These are phyloP conservation scores for Bombus soroeensis DNA, from an alignment of 1,140 invertebrate species.

Conservation along the genomic window DNA sequence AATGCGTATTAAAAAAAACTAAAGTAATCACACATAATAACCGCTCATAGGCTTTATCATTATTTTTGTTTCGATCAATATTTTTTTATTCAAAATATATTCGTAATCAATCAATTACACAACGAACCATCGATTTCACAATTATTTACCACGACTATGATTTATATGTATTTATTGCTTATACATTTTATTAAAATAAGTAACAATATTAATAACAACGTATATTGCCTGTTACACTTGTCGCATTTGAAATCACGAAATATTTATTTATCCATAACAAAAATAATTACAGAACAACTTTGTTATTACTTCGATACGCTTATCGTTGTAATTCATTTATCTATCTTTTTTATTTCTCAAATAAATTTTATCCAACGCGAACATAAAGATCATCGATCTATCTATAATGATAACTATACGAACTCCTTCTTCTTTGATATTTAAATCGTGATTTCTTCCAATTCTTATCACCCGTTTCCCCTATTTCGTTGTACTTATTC, in stretches of 20 bases:
- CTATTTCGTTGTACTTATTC: background rate
- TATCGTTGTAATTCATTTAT: background rate
- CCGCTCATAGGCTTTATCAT: too few species aligned
- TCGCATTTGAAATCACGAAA: background rate
- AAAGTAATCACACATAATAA: background rate
- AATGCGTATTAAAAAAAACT: background rate
- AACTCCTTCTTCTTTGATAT: too few species aligned
- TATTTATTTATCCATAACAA: background rate
- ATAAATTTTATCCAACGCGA: background rate
- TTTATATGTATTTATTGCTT: background rate
- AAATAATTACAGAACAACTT: background rate
- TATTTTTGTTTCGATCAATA: background rate
- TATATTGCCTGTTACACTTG: background rate
- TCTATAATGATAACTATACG: background rate
- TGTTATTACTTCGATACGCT: background rate
- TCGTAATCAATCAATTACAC: too few species aligned
- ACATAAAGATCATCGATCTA: background rate
- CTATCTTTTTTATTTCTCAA: background rate
- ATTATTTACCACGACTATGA: background rate
- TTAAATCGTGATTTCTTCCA: background rate
- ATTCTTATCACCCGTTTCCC: background rate
- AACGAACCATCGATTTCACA: too few species aligned
- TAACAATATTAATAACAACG: background rate
- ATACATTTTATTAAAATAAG: background rate
- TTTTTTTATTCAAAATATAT: too few species aligned